Conservation (phyloP, 2,113 vertebrate genomes). For the Atherinomorus stipes region DNA sequence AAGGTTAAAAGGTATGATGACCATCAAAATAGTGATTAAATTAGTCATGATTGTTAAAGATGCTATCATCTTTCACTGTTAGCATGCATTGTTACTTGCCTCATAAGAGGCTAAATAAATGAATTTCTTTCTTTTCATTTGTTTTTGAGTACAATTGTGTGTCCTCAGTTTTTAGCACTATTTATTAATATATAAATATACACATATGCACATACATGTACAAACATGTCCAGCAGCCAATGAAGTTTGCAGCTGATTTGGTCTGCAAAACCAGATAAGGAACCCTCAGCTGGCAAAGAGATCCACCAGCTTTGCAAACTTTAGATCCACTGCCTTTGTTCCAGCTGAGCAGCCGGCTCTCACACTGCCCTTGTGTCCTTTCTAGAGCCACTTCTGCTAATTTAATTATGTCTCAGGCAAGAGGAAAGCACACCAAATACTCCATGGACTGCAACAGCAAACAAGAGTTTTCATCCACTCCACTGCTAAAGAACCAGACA, state of each 20-base stretch:
- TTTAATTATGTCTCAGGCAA: not conserved
- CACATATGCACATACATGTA: too few relatives aligned
- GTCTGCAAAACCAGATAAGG: not conserved
- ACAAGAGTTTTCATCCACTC: not conserved
- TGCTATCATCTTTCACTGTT: too few relatives aligned
- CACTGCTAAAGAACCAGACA: too few relatives aligned
- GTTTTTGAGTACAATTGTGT: not conserved
- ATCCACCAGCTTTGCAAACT: not conserved
- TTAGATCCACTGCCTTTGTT: not conserved
- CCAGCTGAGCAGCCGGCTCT: not conserved
- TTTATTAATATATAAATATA: not conserved
- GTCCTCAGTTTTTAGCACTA: not conserved
- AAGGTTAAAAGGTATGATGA: not conserved
- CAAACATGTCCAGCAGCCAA: not conserved
- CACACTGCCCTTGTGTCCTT: not conserved
- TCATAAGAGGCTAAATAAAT: too few relatives aligned
- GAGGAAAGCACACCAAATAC: not conserved
- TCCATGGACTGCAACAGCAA: not conserved
- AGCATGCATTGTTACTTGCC: not conserved
- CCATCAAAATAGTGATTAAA: too few relatives aligned
- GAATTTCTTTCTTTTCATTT: not conserved
- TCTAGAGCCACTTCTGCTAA: not conserved
- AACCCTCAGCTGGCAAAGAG: not conserved
- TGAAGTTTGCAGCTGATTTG: not conserved
- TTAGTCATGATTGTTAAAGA: too few relatives aligned